These are phyloP conservation scores for Hydraecia micacea DNA, from an alignment of 2,888 invertebrate genomes.

Conservation along the genomic window DNA sequence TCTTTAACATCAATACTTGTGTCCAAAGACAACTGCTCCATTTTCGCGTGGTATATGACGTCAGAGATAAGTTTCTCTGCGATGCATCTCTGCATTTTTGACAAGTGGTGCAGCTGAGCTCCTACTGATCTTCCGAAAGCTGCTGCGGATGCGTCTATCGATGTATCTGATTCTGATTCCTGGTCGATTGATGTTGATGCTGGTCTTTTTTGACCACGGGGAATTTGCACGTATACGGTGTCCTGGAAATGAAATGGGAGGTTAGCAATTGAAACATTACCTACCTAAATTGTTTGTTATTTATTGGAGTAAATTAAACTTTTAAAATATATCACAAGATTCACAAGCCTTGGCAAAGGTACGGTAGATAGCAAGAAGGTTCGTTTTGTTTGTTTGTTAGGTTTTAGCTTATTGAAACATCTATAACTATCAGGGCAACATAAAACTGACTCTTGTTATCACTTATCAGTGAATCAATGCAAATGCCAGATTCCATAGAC, in stretches of 20 bases:
- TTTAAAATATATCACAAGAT: not conserved
- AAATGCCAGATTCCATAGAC: not conserved
- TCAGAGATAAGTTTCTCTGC: constrained; percentile 62
- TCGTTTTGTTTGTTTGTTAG: not conserved
- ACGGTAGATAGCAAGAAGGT: too few species aligned
- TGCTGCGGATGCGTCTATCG: constrained; percentile 38
- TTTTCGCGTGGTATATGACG: constrained; percentile 53
- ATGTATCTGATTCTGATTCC: not conserved
- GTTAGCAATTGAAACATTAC: not conserved
- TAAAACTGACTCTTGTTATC: not conserved
- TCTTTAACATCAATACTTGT: constrained; percentile 19
- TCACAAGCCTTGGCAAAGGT: not conserved
- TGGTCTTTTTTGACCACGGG: constrained; percentile 14
- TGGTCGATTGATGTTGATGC: constrained; percentile 1
- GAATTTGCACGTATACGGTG: constrained; percentile 7
- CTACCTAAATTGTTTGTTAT: not conserved
- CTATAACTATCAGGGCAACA: not conserved
- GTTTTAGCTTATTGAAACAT: not conserved
- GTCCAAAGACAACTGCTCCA: constrained; percentile 39
- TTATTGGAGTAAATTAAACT: not conserved
- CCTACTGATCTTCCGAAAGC: constrained; percentile 49
- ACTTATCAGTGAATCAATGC: not conserved
- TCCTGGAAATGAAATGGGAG: constrained; percentile 33
- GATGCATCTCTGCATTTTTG: constrained; percentile 55
- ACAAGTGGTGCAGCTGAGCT: constrained; percentile 44